These are phyloP conservation scores for Meteorus colon DNA, from an alignment of 2,888 invertebrate genomes.

Conservation along the genomic window DNA sequence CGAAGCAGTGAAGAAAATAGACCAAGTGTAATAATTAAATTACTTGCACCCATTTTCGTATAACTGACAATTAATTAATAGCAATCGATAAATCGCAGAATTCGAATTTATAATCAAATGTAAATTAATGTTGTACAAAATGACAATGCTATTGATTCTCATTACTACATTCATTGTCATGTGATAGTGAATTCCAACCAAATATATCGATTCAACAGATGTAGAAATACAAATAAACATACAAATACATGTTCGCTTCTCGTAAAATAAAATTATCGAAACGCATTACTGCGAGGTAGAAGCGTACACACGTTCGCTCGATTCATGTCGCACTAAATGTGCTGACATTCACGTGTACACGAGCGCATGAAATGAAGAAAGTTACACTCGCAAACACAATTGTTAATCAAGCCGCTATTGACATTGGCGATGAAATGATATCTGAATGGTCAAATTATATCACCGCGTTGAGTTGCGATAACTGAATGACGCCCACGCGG, in stretches of 20 bases:
- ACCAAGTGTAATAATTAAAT: neutral
- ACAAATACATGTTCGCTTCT: neutral
- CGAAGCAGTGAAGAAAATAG: neutral
- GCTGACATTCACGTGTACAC: constrained; percentile 21
- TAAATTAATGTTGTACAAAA: neutral
- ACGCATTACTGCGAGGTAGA: constrained; percentile 29
- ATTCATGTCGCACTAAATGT: neutral
- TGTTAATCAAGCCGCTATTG: constrained; percentile 65
- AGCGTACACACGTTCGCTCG: constrained; percentile 10
- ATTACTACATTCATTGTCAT: neutral
- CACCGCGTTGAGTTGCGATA: constrained; percentile 63
- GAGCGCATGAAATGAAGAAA: constrained; percentile 33
- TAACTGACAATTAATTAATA: constrained; percentile 5
- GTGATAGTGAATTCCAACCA: neutral
- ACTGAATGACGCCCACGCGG: constrained; percentile 57
- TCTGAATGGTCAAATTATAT: constrained; percentile 65
- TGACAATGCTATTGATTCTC: neutral
- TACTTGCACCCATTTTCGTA: neutral
- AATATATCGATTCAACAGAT: neutral
- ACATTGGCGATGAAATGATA: constrained; percentile 61
- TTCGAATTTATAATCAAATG: neutral
- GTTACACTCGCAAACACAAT: constrained; percentile 57
- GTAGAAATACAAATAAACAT: neutral
- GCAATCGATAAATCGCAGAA: neutral
- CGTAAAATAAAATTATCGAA: constrained; percentile 7